phyloP scores from a whole-genome alignment of 1,140 invertebrate species.

The Drosophila suzukii region DNA sequence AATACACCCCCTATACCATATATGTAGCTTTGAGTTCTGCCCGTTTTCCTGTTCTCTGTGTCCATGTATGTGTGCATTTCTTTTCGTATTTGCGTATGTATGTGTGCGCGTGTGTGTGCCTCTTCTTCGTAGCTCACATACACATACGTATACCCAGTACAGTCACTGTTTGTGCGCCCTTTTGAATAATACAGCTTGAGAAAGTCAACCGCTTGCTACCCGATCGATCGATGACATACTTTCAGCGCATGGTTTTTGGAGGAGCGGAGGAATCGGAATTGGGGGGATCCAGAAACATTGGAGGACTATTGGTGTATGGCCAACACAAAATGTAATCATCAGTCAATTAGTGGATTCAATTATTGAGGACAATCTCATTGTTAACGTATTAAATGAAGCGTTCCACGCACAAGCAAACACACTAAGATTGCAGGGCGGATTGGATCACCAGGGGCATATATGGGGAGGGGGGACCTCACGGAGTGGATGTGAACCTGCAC shows the following conservation, averaged over 20 bases:
- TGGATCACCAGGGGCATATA: slow-evolving; percentile 10
- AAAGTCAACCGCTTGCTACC: slow-evolving; percentile 70
- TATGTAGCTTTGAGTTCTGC: slow-evolving; percentile 59
- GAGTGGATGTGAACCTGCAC: slow-evolving; percentile 17
- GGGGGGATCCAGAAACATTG: background rate
- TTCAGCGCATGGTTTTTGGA: slow-evolving; percentile 40
- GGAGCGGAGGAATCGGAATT: background rate
- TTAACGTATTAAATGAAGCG: slow-evolving; percentile 83
- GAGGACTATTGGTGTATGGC: slow-evolving; percentile 61
- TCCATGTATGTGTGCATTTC: slow-evolving; percentile 35
- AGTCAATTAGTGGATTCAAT: slow-evolving; percentile 83
- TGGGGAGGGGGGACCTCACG: background rate
- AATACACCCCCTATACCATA: slow-evolving; percentile 16
- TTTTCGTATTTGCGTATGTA: slow-evolving; percentile 38
- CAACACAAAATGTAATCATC: slow-evolving; percentile 82
- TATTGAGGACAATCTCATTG: slow-evolving; percentile 83
- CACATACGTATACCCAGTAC: slow-evolving; percentile 26
- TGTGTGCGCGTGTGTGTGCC: slow-evolving; percentile 29
- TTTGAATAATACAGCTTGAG: slow-evolving; percentile 78
- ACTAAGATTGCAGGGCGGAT: slow-evolving; percentile 27
- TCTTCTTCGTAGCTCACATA: slow-evolving; percentile 21
- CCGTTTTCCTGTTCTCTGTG: slow-evolving; percentile 56
- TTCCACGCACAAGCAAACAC: slow-evolving; percentile 76
- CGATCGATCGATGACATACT: slow-evolving; percentile 75
- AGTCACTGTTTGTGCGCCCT: slow-evolving; percentile 41